Evolutionary conservation across 2,888 invertebrate genomes (phyloP).

Genomic region (Eutolmus rufibarbis): DNA sequence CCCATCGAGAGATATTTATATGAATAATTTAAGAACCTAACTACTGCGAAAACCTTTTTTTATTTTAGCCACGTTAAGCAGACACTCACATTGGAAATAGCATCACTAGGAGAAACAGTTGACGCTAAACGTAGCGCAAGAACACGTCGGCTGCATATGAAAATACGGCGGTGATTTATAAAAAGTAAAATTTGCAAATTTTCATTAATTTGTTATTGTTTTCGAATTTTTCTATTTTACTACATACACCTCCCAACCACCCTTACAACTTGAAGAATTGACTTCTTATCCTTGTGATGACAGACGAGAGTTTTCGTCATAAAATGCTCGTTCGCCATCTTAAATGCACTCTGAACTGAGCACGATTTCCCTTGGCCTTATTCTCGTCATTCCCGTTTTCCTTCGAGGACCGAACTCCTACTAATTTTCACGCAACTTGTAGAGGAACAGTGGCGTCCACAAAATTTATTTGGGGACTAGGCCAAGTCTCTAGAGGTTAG

Average conservation of each 20-base stretch:
- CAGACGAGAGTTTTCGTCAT: slow-evolving; percentile 8
- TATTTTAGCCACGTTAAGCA: background rate
- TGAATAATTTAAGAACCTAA: background rate
- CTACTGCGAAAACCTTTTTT: background rate
- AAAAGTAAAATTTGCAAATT: background rate
- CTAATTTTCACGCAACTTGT: background rate
- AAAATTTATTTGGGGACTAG: background rate
- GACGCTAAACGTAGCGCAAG: background rate
- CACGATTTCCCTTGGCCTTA: background rate
- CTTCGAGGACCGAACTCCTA: background rate
- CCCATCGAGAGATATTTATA: background rate
- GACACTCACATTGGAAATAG: background rate
- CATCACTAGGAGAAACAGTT: background rate
- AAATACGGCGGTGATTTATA: background rate
- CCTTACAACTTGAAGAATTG: slow-evolving; percentile 10
- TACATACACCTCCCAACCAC: slow-evolving; percentile 25
- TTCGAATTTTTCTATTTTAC: background rate
- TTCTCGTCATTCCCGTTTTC: background rate
- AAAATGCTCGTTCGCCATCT: slow-evolving; percentile 15
- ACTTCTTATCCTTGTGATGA: slow-evolving; percentile 24
- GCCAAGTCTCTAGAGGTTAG: background rate
- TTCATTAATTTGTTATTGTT: background rate
- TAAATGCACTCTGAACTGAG: slow-evolving; percentile 20
- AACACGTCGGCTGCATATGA: background rate
- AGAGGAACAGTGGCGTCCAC: background rate